Conservation (phyloP, 1,140 invertebrate genomes). For the Drosophila asahinai region DNA sequence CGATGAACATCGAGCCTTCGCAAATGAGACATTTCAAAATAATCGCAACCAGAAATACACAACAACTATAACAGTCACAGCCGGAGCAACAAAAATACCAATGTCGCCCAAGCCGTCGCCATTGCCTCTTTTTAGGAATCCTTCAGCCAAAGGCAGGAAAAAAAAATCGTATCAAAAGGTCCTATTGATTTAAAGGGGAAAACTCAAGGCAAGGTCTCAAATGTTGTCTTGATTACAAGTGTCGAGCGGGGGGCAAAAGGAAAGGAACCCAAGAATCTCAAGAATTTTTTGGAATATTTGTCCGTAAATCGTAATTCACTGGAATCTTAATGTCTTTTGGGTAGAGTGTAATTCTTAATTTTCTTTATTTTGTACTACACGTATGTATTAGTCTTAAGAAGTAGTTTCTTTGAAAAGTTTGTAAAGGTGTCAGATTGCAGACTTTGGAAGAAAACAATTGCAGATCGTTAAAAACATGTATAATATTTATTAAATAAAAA, state of each 20-base stretch:
- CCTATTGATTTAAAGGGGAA: constrained; percentile 59
- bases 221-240: constrained; percentile 59
- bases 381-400: constrained; percentile 3
- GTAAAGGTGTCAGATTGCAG: too few species aligned
- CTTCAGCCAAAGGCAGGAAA: constrained; percentile 56
- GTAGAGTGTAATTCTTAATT: not conserved
- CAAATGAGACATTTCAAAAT: constrained; percentile 75
- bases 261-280: constrained; percentile 20
- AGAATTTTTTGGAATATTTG: constrained; percentile 24
- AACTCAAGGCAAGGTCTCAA: constrained; percentile 64
- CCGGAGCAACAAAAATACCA: constrained; percentile 22
- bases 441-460: too few species aligned
- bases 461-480: too few species aligned
- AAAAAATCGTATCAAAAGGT: constrained; percentile 48
- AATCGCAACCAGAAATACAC: constrained; percentile 48
- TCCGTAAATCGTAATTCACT: constrained; percentile 5
- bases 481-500: too few species aligned
- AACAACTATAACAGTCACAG: constrained; percentile 31
- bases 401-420: not conserved
- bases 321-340: not conserved
- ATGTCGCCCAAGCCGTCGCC: constrained; percentile 60
- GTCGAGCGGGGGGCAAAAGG: not conserved
- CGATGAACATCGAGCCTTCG: constrained; percentile 72
- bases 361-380: not conserved
- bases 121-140: constrained; percentile 63